Evolutionary conservation across 2,113 vertebrate genomes (phyloP).

Genomic region (Neodon shergylaensis): DNA sequence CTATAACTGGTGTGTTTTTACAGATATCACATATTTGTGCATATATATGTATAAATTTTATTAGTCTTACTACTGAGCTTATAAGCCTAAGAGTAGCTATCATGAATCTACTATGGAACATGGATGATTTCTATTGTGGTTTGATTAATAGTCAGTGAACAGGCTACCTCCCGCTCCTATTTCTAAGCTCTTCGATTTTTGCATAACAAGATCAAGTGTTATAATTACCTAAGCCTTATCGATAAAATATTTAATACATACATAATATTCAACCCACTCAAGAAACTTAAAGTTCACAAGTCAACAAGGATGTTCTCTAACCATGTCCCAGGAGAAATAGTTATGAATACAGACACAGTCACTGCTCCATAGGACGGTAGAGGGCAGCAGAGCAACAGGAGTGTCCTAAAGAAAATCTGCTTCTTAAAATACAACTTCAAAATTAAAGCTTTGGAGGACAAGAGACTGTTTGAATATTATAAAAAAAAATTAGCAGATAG

Average conservation of each 20-base stretch:
- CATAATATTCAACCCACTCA: slow-evolving; percentile 19
- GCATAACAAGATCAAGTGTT: slow-evolving; percentile 11
- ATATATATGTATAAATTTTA: background rate
- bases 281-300: slow-evolving; percentile 34
- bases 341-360: background rate
- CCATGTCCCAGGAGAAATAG: background rate
- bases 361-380: slow-evolving; percentile 72
- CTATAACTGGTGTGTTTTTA: background rate
- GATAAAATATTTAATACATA: background rate
- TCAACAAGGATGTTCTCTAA: slow-evolving; percentile 34
- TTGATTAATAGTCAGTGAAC: background rate
- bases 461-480: background rate
- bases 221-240: background rate
- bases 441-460: slow-evolving; percentile 46
- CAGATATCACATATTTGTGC: background rate
- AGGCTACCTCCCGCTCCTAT: background rate
- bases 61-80: background rate
- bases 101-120: background rate
- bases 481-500: slow-evolving; percentile 3
- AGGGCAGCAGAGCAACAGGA: slow-evolving; percentile 79
- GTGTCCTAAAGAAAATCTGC: slow-evolving; percentile 22
- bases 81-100: background rate
- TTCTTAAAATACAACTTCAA: slow-evolving; percentile 43
- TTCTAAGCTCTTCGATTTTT: slow-evolving; percentile 35
- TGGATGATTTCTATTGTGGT: background rate